A percentile compares a stretch with the other conserved stretches of the same genome.
phyloP scores from a whole-genome alignment of 2,888 invertebrate genomes.

The Tineola bisselliella region DNA sequence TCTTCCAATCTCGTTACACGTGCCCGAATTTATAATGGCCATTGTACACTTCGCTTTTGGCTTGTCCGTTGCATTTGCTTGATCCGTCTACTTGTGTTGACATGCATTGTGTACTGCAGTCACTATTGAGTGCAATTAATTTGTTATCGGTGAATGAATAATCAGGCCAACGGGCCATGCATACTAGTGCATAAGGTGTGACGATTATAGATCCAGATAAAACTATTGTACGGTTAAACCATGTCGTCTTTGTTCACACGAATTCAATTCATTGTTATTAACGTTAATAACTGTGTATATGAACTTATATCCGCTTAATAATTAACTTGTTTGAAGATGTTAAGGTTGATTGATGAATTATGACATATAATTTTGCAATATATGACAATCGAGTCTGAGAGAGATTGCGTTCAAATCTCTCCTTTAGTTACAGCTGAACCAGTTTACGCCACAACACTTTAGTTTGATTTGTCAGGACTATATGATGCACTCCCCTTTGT shows the following conservation, averaged over 20 bases:
- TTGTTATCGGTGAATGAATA: conserved; percentile 8
- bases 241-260: conserved; percentile 5
- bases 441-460: too few relatives aligned
- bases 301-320: neutral
- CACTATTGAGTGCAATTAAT: conserved; percentile 5
- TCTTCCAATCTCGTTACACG: too few relatives aligned
- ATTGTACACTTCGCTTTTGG: neutral
- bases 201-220: neutral
- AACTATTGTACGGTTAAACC: neutral
- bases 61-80: neutral
- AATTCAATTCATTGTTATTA: neutral
- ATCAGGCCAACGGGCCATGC: neutral
- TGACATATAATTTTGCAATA: too few relatives aligned
- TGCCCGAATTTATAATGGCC: neutral
- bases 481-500: too few relatives aligned
- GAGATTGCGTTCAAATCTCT: too few relatives aligned
- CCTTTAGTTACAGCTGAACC: too few relatives aligned
- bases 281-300: neutral
- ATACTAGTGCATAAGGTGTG: neutral
- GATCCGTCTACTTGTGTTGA: neutral
- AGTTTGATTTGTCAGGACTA: too few relatives aligned
- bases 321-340: neutral
- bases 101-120: neutral
- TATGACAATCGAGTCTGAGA: too few relatives aligned
- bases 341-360: too few relatives aligned